Conservation (phyloP, 2,113 vertebrate species). For the Cairina moschata region DNA sequence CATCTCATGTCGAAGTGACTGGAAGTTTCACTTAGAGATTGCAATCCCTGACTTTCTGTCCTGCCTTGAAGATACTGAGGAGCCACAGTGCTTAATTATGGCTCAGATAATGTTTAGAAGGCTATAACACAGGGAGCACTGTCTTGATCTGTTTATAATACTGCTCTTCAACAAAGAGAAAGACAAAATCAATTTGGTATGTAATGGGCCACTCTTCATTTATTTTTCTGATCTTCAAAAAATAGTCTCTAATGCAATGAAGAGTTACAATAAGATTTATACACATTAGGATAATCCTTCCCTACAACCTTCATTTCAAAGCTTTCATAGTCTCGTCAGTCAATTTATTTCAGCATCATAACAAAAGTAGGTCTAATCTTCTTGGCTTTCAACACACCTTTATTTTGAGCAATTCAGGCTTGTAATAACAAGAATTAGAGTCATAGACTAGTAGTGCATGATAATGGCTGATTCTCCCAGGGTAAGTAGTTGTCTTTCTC, state of each 20-base stretch:
- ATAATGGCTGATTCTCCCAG: not conserved
- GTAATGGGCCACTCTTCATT: accelerated
- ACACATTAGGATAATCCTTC: not conserved
- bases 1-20: not conserved
- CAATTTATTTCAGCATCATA: not conserved
- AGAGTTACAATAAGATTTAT: not conserved
- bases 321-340: not conserved
- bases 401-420: slow-evolving; percentile 13
- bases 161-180: not conserved
- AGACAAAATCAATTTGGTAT: not conserved
- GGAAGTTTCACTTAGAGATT: not conserved
- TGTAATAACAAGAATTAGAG: not conserved
- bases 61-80: not conserved
- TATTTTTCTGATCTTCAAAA: not conserved
- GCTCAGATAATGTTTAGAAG: not conserved
- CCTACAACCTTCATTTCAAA: not conserved
- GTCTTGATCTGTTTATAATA: not conserved
- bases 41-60: not conserved
- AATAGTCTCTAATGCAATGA: not conserved
- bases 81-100: accelerated
- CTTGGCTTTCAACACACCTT: not conserved
- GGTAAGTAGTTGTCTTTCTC: not conserved
- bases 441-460: not conserved
- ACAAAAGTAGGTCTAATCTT: not conserved
- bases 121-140: not conserved